These are phyloP conservation scores for Grammomys dolichurus DNA, from an alignment of 2,113 vertebrate genomes.

Conservation along the genomic window DNA sequence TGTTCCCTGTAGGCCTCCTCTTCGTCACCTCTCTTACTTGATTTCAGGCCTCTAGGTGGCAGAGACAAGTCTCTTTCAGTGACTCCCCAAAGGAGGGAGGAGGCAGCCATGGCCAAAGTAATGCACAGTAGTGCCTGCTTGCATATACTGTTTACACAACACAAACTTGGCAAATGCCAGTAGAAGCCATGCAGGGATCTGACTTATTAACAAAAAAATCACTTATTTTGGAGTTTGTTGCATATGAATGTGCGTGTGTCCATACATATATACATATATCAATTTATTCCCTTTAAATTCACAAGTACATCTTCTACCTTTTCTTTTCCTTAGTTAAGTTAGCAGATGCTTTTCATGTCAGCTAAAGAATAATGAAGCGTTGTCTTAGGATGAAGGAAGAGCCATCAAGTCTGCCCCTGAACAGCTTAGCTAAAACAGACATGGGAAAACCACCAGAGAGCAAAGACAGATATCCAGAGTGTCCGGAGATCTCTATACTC, in stretches of 20 bases:
- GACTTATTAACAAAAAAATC: neutral
- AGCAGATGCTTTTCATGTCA: neutral
- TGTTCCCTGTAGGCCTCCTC: neutral
- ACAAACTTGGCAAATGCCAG: neutral
- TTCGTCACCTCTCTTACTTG: neutral
- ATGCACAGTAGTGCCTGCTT: neutral
- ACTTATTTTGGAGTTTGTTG: neutral
- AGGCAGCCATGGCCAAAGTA: neutral
- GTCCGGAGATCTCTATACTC: neutral
- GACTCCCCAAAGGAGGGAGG: neutral
- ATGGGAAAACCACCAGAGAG: neutral
- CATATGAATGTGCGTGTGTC: no score
- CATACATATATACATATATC: neutral
- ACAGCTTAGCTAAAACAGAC: neutral
- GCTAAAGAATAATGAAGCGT: neutral
- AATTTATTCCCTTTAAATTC: neutral
- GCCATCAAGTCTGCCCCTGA: neutral
- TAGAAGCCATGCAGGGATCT: neutral
- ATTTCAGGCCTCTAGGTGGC: slow-evolving; percentile 27
- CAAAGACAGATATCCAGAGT: neutral
- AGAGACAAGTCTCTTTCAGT: neutral
- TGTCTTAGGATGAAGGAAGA: neutral
- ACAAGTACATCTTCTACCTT: neutral
- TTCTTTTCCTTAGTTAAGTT: slow-evolving; percentile 41
- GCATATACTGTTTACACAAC: neutral